Conservation (phyloP, 2,888 invertebrate genomes). For the Prionchulus punctatus region DNA sequence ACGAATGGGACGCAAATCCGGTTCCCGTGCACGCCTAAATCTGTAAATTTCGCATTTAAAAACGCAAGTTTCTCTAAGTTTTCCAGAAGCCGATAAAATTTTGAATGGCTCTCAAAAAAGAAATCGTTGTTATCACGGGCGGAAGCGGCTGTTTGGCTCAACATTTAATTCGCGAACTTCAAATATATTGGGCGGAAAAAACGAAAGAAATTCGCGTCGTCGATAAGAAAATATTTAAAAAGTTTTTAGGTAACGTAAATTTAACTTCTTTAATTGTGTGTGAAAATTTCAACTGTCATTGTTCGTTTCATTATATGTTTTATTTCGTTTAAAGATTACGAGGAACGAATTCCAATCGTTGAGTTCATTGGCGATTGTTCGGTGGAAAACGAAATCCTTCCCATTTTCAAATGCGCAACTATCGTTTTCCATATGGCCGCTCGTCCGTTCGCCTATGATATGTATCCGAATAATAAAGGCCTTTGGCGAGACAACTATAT, state of each 20-base stretch:
- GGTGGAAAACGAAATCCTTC: not conserved
- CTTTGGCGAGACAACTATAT: not conserved
- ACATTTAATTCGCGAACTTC: slow-evolving; percentile 6
- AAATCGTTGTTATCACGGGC: slow-evolving; percentile 3
- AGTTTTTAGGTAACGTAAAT: slow-evolving; percentile 4
- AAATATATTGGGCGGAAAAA: not conserved
- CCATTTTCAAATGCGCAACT: not conserved
- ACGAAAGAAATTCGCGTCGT: slow-evolving; percentile 2
- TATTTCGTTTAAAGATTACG: slow-evolving; percentile 1
- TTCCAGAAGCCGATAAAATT: too few relatives aligned
- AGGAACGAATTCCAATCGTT: not conserved
- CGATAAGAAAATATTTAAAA: not conserved
- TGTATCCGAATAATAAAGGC: not conserved
- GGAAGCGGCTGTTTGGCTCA: slow-evolving; percentile 7
- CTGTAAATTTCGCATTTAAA: too few relatives aligned
- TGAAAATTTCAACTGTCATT: not conserved
- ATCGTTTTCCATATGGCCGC: slow-evolving; percentile 6
- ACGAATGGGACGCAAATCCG: too few relatives aligned
- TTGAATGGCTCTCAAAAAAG: not conserved
- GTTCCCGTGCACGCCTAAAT: too few relatives aligned
- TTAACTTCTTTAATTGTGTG: not conserved
- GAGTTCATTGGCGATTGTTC: not conserved
- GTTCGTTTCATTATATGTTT: not conserved
- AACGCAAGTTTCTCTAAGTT: too few relatives aligned
- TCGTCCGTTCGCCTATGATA: not conserved